Evolutionary conservation across 2,888 invertebrate species (phyloP).

Genomic region (Marasmarcha lunaedactyla): DNA sequence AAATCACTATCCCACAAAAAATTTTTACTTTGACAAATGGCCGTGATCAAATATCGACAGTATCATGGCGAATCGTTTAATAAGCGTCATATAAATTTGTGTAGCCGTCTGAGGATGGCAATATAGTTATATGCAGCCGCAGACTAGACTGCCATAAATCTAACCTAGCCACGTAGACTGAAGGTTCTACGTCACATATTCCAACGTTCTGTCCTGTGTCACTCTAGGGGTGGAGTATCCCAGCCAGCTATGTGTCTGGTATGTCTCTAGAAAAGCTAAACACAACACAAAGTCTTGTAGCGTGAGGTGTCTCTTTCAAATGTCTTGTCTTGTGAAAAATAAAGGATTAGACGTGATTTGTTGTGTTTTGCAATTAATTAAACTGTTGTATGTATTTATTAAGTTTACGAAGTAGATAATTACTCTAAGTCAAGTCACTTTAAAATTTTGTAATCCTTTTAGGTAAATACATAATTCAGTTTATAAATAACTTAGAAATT

Average conservation of each 20-base stretch:
- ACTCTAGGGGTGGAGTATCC: background rate
- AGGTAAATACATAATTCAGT: no score
- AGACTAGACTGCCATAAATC: slow-evolving; percentile 48
- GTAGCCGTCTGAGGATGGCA: slow-evolving; percentile 29
- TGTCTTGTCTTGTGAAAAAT: no score
- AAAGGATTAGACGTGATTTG: no score
- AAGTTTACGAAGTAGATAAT: no score
- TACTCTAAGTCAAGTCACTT: no score
- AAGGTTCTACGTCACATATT: slow-evolving; percentile 27
- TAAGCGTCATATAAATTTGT: slow-evolving; percentile 14
- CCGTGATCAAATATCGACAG: slow-evolving; percentile 1
- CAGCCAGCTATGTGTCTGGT: background rate
- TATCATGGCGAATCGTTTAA: slow-evolving; percentile 3
- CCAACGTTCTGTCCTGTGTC: background rate
- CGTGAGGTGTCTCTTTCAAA: no score
- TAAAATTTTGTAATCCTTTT: no score
- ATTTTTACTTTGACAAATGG: background rate
- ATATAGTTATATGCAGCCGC: slow-evolving; percentile 23
- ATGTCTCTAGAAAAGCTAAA: background rate
- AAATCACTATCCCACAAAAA: no score
- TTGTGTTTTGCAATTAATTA: no score
- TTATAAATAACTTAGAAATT: no score
- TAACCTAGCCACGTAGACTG: slow-evolving; percentile 22
- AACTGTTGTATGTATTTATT: no score
- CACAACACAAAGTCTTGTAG: background rate